These are phyloP conservation scores for Pitangus sulphuratus DNA, from an alignment of 2,797 vertebrate genomes.

Conservation along the genomic window DNA sequence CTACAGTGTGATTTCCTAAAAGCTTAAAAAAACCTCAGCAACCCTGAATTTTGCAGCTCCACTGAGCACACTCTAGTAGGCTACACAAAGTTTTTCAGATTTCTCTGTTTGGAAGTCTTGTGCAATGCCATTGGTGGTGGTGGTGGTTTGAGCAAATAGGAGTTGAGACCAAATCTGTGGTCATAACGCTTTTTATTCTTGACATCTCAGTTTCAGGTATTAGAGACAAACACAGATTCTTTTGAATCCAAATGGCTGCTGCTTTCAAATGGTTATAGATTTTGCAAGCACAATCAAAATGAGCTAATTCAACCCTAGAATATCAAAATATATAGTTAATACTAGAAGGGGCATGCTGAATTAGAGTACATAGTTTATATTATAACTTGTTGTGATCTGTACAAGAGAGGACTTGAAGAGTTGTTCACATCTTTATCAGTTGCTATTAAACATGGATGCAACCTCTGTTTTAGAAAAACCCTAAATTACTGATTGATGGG, in stretches of 20 bases:
- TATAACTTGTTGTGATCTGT: fast-evolving
- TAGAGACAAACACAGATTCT: neutral
- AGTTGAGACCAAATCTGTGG: neutral
- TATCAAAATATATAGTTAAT: neutral
- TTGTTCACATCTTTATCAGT: neutral
- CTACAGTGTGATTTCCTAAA: neutral
- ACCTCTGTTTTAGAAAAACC: neutral
- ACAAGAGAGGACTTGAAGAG: neutral
- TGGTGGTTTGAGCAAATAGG: neutral
- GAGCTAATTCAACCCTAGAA: neutral
- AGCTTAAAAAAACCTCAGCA: neutral
- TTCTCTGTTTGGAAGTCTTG: neutral
- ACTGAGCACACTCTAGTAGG: neutral
- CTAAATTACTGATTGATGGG: neutral
- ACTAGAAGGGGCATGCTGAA: neutral
- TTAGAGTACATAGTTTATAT: neutral
- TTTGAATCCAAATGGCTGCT: neutral
- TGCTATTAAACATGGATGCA: neutral
- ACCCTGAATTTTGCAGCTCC: neutral
- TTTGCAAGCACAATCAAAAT: neutral
- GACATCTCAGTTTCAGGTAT: neutral
- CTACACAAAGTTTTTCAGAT: neutral
- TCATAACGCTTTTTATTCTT: neutral
- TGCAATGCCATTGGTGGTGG: fast-evolving
- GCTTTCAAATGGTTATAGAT: neutral